Base-by-base conservation (phyloP, 2,888 invertebrate genomes). In the Halocaridina rubra region DNA sequence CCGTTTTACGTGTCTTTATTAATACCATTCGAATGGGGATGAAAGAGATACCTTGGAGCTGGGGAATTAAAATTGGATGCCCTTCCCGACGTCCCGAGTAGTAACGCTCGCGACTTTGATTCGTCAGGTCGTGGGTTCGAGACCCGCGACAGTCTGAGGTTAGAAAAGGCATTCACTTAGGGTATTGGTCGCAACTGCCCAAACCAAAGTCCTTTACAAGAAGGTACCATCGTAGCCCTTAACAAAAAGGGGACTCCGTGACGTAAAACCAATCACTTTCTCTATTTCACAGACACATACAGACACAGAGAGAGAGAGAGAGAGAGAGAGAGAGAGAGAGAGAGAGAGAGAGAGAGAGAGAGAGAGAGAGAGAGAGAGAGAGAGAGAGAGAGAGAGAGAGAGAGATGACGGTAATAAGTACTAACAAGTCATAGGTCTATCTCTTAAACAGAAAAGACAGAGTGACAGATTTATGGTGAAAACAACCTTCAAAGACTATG, bases 271-370 rank as follows among this genome's bases (percentile, higher is more conserved):
- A n/a, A n/a, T n/a, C n/a, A n/a, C n/a, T n/a, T n/a, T n/a, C n/a
- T n/a, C n/a, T n/a, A n/a, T n/a, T n/a, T n/a, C n/a, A n/a, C n/a
- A 71, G 16, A 5, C 16, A 71, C 33, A 30, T n/a, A 30, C 7
- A 10, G 32, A 30, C n/a, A 61, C n/a, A 61, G 61, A 61, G 61
- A 61, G 61, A 61, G 61, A 61, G 61, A 61, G 61, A 61, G 61
- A 61, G 61, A 61, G 61, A 61, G 61, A 61, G 61, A 61, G 61
- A 61, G 61, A 61, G 61, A 61, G 61, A 61, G 61, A 61, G 19
- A 61, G 61, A 61, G 61, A 61, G 61, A 61, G 61, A 61, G 61
- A 61, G 61, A 61, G 61, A 61, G 61, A 61, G 61, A 61, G 33
- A 29, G 24, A 24, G 67, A 67, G 67, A 67, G 67, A 67, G 67